Evolutionary conservation across 2,113 vertebrate genomes (phyloP), one percentile per base, ranked within the genome.

Genomic region (Typhlomys cinereus): DNA sequence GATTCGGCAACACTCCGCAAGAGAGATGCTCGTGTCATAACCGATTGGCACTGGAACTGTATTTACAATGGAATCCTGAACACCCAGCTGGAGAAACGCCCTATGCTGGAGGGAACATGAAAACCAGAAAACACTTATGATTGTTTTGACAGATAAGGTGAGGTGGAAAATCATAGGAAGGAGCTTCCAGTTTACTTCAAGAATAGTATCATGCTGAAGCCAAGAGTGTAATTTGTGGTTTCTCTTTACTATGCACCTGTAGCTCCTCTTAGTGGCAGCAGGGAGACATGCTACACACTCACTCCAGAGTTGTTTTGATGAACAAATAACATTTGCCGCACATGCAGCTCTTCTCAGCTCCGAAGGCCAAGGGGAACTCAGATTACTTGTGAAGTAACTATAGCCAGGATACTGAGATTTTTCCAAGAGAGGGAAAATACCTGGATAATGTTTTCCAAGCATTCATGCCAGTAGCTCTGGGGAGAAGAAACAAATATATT

Each of bases 291-390:
- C 29, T 88, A 66, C 39, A 66, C 39, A 70, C 41, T 92, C 61
- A 64, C 75, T 90, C 84, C 92, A 69, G 36, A 96, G 95, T 59
- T 95, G 87, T 34, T 85, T 93, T 82, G 85, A 83, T 83, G 79
- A 89, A 82, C 87, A 94, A 95, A 94, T 62, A 88, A n/a, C 54
- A 93, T 91, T 91, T 62, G 91, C 95, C n/a, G n/a, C 92, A 83
- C 34, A 88, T 29, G 18, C 46, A 94, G 81, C 27, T 89, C 92
- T 89, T 61, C 86, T 92, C 57, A 84, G 69, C 61, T 74, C 57
- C 80, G 91, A 91, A 93, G 52, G 87, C 34, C 69, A 94, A 92
- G 14, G 44, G 27, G 41, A 73, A 81, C 93, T 88, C 34, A 88
- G 69, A 93, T 92, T 91, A 93, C 89, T 91, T 92, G 52, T 88